These are phyloP conservation scores for Epistrophella euchroma DNA, from an alignment of 2,888 invertebrate species.

Conservation along the genomic window DNA sequence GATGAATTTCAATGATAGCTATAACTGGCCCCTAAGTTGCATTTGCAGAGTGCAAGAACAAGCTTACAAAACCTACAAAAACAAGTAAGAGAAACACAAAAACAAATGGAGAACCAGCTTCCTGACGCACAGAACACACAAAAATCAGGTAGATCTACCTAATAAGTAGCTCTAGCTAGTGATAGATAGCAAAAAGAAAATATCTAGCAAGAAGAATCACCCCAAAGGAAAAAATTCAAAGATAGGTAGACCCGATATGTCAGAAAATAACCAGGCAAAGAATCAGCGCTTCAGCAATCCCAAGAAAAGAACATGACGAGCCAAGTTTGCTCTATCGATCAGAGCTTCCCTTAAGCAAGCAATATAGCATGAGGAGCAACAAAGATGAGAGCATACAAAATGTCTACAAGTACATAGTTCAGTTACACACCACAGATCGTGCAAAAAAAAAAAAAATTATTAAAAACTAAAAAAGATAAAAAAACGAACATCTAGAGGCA, in stretches of 20 bases:
- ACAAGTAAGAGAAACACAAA: neutral
- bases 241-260: neutral
- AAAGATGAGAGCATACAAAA: conserved; percentile 41
- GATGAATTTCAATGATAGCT: too few relatives aligned
- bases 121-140: neutral
- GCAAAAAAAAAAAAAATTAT: conserved; percentile 57
- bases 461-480: conserved; percentile 10
- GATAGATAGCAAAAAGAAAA: neutral
- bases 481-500: conserved; percentile 46
- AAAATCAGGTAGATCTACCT: neutral
- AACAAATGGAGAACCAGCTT: neutral
- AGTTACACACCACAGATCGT: conserved; percentile 65
- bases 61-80: neutral
- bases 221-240: conserved; percentile 14
- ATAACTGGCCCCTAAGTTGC: neutral
- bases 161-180: neutral
- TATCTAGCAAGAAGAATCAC: conserved; percentile 35
- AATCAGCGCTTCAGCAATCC: neutral
- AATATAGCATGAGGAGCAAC: conserved; percentile 35
- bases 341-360: neutral
- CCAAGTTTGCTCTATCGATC: neutral
- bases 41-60: neutral
- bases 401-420: conserved; percentile 36
- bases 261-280: conserved; percentile 12
- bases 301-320: conserved; percentile 6